phyloP scores from a whole-genome alignment of 92 coral and sea anemone species.

The Porites lobata region DNA sequence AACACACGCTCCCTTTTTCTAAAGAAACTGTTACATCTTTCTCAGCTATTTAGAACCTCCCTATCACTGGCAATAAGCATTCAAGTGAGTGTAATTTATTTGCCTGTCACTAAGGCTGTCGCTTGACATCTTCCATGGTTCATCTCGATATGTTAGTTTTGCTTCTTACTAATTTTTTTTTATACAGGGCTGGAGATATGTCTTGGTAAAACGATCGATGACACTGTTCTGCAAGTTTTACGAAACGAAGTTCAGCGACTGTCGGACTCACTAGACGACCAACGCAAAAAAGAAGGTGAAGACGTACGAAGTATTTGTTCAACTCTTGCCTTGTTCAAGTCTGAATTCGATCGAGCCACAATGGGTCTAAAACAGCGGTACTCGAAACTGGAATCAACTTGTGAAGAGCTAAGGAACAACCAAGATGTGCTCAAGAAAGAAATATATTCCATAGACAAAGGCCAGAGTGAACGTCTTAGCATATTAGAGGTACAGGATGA shows the following conservation, averaged over 20 bases:
- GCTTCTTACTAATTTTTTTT: neutral
- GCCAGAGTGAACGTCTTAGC: neutral
- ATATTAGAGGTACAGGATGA: neutral
- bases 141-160: no score
- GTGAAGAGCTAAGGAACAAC: neutral
- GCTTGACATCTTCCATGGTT: no score
- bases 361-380: neutral
- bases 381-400: neutral
- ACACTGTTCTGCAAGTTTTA: slow-evolving; percentile 15
- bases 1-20: no score
- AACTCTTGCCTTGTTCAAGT: slow-evolving; percentile 9
- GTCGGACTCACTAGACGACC: neutral
- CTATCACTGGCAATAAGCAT: no score
- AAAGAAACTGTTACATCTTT: no score
- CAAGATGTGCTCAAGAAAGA: neutral
- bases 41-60: no score
- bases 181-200: slow-evolving; percentile 44
- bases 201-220: slow-evolving; percentile 51
- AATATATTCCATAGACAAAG: neutral
- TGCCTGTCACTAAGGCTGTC: no score
- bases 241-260: slow-evolving; percentile 25
- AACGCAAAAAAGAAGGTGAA: neutral
- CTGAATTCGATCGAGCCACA: neutral
- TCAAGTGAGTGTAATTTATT: no score
- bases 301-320: slow-evolving; percentile 2